phyloP scores from a whole-genome alignment of 1,140 invertebrate genomes.

The Odontomachus brunneus region DNA sequence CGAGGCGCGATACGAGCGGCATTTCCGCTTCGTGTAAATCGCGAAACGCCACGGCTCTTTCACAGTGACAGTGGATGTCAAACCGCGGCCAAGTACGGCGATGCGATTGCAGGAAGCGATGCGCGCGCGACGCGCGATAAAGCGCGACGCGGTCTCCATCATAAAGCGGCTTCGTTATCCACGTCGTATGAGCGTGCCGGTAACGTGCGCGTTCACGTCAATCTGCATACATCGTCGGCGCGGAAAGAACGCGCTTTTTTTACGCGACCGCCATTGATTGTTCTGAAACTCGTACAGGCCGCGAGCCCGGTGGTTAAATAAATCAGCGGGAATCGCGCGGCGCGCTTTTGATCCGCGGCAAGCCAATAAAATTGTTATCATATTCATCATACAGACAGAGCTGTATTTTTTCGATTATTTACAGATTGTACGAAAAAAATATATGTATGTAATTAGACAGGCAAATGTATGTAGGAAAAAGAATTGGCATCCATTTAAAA shows the following conservation, averaged over 20 bases:
- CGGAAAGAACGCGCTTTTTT: slow-evolving; percentile 5
- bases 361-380: too few relatives aligned
- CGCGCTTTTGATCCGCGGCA: too few relatives aligned
- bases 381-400: too few relatives aligned
- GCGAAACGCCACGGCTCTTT: slow-evolving; percentile 53
- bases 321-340: too few relatives aligned
- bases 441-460: too few relatives aligned
- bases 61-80: slow-evolving; percentile 45
- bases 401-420: too few relatives aligned
- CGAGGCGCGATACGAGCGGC: slow-evolving; percentile 37
- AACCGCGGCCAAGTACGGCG: slow-evolving; percentile 40
- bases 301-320: too few relatives aligned
- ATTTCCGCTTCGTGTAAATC: slow-evolving; percentile 70
- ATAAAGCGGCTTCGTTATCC: slow-evolving; percentile 10
- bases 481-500: too few relatives aligned
- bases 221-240: not conserved
- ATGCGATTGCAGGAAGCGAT: slow-evolving; percentile 75
- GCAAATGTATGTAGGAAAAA: too few relatives aligned
- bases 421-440: too few relatives aligned
- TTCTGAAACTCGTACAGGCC: too few relatives aligned
- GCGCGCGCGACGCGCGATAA: slow-evolving; percentile 67
- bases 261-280: not conserved
- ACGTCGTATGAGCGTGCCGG: slow-evolving; percentile 30
- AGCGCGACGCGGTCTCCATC: slow-evolving; percentile 55
- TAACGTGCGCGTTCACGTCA: slow-evolving; percentile 4